Evolutionary conservation across 2,888 invertebrate species (phyloP), one percentile per base, ranked within the genome.

Genomic region (Synergus gifuensis): DNA sequence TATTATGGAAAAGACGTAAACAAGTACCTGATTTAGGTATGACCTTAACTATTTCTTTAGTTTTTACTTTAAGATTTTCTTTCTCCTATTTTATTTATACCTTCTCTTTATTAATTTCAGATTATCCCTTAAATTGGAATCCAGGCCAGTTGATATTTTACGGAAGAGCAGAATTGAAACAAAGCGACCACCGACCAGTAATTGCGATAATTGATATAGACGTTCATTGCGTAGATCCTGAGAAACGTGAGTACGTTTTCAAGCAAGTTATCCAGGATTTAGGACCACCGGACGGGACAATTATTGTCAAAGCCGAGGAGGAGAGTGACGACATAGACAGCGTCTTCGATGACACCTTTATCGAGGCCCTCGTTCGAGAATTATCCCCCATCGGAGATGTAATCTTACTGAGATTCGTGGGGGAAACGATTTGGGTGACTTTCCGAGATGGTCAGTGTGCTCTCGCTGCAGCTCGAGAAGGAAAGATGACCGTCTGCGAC

Each of bases 181-280:
- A 98, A 91, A 98, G 98, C 90, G 99, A 99, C 93, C 99, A 99
- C 93, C 95, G 99, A 81, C 99, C 99, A 2, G 99, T 99, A 0
- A 96, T 98, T 86, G 98, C 97, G 0, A 95, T 98, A 80, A 94
- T 99, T 86, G 98, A 98, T 92, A 94, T 98, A 14, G 98, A 98
- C 90, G 96, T 97, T 4, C 94, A 96, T 85, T 95, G 95, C 89
- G 96, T 98, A 0, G 96, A 98, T 89, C 94, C 95, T 73, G 94
- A 95, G 18, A 95, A 95, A 88, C 95, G 98, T 79, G 95, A 96
- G 89, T 93, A 94, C 86, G 96, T 98, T 2, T 97, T 99, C 89
- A 95, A 96, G 88, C 96, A 96, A 91, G 97, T 98, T 0, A 96
- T 98, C 40, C 94, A 95, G 79, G 96, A 97, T 89, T 94, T 98